A percentile compares a stretch with the other conserved stretches of the same genome.
Evolutionary conservation across 2,888 invertebrate genomes (phyloP).

Genomic region (Lagria hirta): DNA sequence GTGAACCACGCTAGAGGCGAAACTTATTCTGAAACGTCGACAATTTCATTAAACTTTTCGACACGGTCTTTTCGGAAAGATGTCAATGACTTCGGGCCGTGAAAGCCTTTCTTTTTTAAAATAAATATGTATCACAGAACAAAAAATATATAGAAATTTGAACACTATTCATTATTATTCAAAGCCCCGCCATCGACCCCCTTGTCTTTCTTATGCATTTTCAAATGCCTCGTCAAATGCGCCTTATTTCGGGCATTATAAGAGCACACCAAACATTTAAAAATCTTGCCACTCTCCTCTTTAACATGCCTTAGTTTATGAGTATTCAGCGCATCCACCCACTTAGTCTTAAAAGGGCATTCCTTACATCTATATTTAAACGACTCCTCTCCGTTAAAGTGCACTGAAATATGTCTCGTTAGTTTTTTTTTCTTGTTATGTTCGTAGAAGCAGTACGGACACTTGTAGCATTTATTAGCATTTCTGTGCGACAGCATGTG

Average conservation of each 20-base stretch:
- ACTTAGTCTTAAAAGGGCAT: slow-evolving; percentile 21
- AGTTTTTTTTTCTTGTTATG: slow-evolving; percentile 20
- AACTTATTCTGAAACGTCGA: no score
- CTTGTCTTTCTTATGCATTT: slow-evolving; percentile 18
- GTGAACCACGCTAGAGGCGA: no score
- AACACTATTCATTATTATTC: background rate
- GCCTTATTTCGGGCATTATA: slow-evolving; percentile 21
- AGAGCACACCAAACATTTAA: slow-evolving; percentile 20
- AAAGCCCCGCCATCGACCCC: background rate
- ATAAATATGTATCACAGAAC: slow-evolving; percentile 19
- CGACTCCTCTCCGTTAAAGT: slow-evolving; percentile 13
- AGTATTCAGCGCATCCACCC: slow-evolving; percentile 20
- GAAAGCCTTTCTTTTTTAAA: no score
- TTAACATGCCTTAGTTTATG: slow-evolving; percentile 19
- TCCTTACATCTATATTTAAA: slow-evolving; percentile 18
- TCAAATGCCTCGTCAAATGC: slow-evolving; percentile 19
- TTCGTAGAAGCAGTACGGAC: slow-evolving; percentile 18
- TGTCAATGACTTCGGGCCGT: no score
- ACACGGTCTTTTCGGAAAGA: no score
- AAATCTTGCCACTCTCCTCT: slow-evolving; percentile 15
- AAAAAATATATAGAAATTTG: slow-evolving; percentile 6
- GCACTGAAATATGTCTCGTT: slow-evolving; percentile 18
- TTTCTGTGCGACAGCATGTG: slow-evolving; percentile 21
- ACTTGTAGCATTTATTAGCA: slow-evolving; percentile 17
- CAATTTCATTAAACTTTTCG: no score